phyloP scores from a whole-genome alignment of 1,140 invertebrate genomes.

The Sesamia nonagrioides region DNA sequence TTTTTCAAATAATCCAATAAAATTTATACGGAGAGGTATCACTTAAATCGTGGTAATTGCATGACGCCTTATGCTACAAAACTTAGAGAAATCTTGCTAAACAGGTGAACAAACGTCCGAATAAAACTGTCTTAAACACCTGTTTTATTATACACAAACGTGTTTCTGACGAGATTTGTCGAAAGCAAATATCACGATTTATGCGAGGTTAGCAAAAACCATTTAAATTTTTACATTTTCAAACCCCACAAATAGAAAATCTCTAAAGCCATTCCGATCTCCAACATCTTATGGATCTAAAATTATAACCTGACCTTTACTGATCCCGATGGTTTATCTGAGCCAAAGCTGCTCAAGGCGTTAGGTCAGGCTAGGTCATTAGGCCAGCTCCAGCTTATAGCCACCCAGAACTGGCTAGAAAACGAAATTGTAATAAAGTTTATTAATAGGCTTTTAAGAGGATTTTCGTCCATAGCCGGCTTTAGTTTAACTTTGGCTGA shows the following conservation, averaged over 20 bases:
- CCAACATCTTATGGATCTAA: neutral
- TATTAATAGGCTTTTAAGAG: neutral
- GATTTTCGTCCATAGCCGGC: neutral
- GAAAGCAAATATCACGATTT: too few species aligned
- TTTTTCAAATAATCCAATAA: too few species aligned
- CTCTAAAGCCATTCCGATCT: neutral
- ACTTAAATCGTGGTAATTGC: too few species aligned
- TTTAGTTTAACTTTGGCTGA: neutral
- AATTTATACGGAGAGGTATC: too few species aligned
- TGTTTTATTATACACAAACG: too few species aligned
- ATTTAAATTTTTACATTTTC: too few species aligned
- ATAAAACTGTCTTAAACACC: too few species aligned
- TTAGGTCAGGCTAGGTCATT: slow-evolving; percentile 19
- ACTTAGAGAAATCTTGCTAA: too few species aligned
- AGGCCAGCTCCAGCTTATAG: neutral
- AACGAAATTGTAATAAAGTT: slow-evolving; percentile 9
- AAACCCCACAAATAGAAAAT: neutral
- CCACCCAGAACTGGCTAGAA: slow-evolving; percentile 2
- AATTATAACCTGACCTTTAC: slow-evolving; percentile 2
- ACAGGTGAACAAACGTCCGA: too few species aligned
- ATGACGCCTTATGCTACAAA: too few species aligned
- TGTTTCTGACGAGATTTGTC: too few species aligned
- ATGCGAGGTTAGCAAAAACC: too few species aligned
- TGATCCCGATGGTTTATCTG: neutral
- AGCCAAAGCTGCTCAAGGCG: slow-evolving; percentile 5